Evolutionary conservation across 1,140 invertebrate genomes (phyloP), one percentile per base, ranked within the genome.

Genomic region (Drosophila orosa): DNA sequence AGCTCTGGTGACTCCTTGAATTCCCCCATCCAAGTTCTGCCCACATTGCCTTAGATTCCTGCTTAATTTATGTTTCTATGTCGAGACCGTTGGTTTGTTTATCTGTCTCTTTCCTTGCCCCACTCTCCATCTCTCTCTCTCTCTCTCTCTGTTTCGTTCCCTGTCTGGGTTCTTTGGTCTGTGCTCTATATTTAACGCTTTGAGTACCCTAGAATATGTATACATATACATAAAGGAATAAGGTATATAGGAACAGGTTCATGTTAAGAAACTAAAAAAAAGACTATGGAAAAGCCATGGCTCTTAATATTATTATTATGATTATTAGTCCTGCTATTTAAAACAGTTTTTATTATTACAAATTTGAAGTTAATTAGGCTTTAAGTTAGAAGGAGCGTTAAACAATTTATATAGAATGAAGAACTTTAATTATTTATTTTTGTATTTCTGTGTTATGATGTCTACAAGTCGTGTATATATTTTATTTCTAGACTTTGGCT

Each of bases 31-130:
- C 33, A 39, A 29, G 17, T 39, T 25, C 62, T 24, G 17, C 39
- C 62, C 66, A 33, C 66, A 57, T 45, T 40, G 31, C 65, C 80
- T 84, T 79, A 76, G 75, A 84, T 79, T 84, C 67, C 44, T 63
- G 60, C 59, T 80, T 81, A 85, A 85, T 85, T 85, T 85, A 86
- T 85, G 81, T 81, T 86, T 86, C 81, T 73, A 50, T 78, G 82
- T 57, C 72, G 65, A 59, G 66, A 45, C 50, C 45, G 76, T 61
- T 62, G 62, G 59, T 80, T 59, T 69, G 62, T 58, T 74, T 85
- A 65, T 80, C 81, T 83, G 63, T 71, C 54, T 63, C n/a, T 56
- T 33, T 59, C 42, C 15, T 35, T 62, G 17, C 25, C 47, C 10
- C 47, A 50, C 25, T 25, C 33, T 75, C 60, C 62, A 44, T 63